Percentiles rank a stretch among this genome's conserved stretches.
These are phyloP conservation scores for Sebastes glaucus DNA, from an alignment of 2,797 vertebrate genomes.

Conservation along the genomic window DNA sequence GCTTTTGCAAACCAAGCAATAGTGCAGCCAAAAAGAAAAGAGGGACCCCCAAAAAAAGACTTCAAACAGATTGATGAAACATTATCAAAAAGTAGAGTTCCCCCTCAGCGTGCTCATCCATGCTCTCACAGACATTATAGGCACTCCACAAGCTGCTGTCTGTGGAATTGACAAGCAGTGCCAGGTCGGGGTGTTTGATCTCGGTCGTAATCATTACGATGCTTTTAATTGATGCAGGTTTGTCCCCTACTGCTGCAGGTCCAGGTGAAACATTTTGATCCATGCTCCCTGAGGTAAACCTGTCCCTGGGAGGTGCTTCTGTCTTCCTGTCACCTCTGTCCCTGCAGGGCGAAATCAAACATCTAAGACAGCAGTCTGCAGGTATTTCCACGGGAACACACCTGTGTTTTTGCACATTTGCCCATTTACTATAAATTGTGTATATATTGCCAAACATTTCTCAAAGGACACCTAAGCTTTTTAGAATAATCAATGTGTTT, in stretches of 20 bases:
- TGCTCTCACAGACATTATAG: constrained; percentile 50
- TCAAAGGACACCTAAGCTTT: constrained; percentile 22
- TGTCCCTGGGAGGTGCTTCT: constrained; percentile 26
- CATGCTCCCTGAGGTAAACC: constrained; percentile 20
- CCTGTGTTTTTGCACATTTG: constrained; percentile 10
- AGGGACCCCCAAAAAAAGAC: constrained; percentile 11
- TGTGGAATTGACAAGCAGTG: constrained; percentile 57
- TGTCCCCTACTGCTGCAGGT: constrained; percentile 45
- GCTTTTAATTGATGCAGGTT: constrained; percentile 62
- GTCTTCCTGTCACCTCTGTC: constrained; percentile 26
- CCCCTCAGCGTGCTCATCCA: constrained; percentile 52
- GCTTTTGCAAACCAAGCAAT: constrained; percentile 55
- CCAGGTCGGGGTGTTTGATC: constrained; percentile 67
- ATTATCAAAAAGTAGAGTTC: constrained; percentile 64
- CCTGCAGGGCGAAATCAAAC: constrained; percentile 34
- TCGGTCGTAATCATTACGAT: constrained; percentile 52
- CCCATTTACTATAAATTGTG: constrained; percentile 12
- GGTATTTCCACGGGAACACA: background rate
- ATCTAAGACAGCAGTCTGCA: constrained; percentile 5
- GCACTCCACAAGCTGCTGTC: constrained; percentile 53
- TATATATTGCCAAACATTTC: constrained; percentile 18
- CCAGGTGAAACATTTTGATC: constrained; percentile 53
- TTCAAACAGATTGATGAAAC: constrained; percentile 73
- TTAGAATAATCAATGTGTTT: constrained; percentile 21
- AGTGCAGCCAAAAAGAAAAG: constrained; percentile 42